Evolutionary conservation across 1,140 invertebrate species (phyloP), one percentile per base, ranked within the genome.

Genomic region (Arion vulgaris): DNA sequence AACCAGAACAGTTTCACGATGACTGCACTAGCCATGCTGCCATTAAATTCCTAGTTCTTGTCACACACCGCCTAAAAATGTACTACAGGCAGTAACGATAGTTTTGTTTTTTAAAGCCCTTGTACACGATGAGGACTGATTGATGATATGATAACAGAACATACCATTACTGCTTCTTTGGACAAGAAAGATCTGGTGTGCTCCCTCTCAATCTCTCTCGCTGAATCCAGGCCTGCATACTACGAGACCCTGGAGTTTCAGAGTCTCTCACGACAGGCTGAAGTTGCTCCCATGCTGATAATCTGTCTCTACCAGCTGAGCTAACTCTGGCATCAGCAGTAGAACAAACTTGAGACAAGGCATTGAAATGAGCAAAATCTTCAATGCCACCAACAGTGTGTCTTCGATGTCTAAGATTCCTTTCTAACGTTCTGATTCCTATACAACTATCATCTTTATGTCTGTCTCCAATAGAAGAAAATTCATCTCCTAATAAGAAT

Each of bases 361-460:
- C 74, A 53, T 87, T 87, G 38, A 95, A 93, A 85, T 95, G 95
- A 87, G 95, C 95, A 38, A 95, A 96, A 90, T 98, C 96, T 89
- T 96, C 96, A 0, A 96, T 96, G n/a, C 97, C 96, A 49, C 96
- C 96, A 0, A 98, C 96, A 0, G 97, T 98, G 92, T 98, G 97
- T n/a, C 97, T 93, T 41, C 73, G 2, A 28, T 71, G 41, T 36
- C 74, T 39, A 69, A 76, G 57, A 2, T 41, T 45, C 51, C 5
- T 34, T 17, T 23, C n/a, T 66, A 15, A 51, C 19, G 66, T 71
- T 45, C 34, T 23, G 26, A 26, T 69, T 5, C 39, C 62, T n/a
- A n/a, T n/a, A n/a, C n/a, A n/a, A n/a, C n/a, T n/a, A 17, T 45
- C n/a, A 1, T 36, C 32, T 36, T 79, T 62, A 1, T 15, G 5